Conservation (phyloP, 2,113 vertebrate genomes). For the Hemicordylus capensis region DNA sequence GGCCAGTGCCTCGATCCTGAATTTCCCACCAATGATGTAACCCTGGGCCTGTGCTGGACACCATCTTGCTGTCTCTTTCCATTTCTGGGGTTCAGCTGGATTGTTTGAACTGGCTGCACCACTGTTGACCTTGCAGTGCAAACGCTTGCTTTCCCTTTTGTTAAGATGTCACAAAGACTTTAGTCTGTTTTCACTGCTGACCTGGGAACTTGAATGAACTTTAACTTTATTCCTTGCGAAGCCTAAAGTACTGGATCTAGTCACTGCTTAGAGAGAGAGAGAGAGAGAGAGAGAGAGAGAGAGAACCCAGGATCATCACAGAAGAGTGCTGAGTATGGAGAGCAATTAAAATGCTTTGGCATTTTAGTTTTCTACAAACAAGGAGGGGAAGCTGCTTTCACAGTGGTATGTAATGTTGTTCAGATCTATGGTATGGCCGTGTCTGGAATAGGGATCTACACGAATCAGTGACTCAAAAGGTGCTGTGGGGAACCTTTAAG, state of each 20-base stretch:
- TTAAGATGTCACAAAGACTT: constrained; percentile 78
- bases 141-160: constrained; percentile 70
- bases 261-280: constrained; percentile 16
- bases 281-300: no score
- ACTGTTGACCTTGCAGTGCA: constrained; percentile 71
- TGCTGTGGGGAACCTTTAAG: no score
- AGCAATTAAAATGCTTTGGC: constrained; percentile 14
- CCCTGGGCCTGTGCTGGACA: constrained; percentile 24
- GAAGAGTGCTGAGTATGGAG: background rate
- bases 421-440: background rate
- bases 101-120: constrained; percentile 74
- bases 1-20: background rate
- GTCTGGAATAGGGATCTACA: no score
- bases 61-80: constrained; percentile 59
- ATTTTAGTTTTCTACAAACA: background rate
- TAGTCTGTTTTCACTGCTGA: constrained; percentile 73
- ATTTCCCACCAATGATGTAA: constrained; percentile 40
- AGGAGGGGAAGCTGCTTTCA: background rate
- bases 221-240: constrained; percentile 62
- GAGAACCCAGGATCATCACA: background rate
- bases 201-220: constrained; percentile 69
- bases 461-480: no score
- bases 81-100: constrained; percentile 51
- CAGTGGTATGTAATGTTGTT: no score
- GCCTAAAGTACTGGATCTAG: constrained; percentile 17